Conservation (phyloP, 2,797 vertebrate genomes). For the Hipposideros larvatus region DNA sequence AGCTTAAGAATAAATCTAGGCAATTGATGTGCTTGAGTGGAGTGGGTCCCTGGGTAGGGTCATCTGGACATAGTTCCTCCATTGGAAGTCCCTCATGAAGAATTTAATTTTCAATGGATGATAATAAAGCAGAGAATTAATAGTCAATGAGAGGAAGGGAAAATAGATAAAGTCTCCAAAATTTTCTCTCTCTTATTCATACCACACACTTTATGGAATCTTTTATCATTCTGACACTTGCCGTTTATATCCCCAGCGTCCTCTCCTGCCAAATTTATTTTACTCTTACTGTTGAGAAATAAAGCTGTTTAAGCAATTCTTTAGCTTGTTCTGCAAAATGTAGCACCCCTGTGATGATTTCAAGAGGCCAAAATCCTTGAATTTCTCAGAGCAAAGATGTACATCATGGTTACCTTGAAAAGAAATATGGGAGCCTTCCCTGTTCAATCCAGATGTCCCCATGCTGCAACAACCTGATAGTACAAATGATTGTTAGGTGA, state of each 20-base stretch:
- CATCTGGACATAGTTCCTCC: constrained; percentile 6
- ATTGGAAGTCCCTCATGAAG: background rate
- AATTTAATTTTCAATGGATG: constrained; percentile 67
- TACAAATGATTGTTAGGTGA: background rate
- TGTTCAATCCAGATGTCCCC: background rate
- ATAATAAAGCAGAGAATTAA: constrained; percentile 72
- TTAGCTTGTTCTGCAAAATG: constrained; percentile 59
- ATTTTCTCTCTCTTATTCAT: constrained; percentile 46
- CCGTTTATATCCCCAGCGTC: constrained; percentile 63
- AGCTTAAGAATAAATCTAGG: constrained; percentile 51
- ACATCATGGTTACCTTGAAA: background rate
- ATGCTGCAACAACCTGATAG: background rate
- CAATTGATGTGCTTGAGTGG: background rate
- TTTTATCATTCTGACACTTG: constrained; percentile 77
- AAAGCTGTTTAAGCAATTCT: constrained; percentile 68
- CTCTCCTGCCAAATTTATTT: constrained; percentile 67
- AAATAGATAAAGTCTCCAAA: constrained; percentile 36
- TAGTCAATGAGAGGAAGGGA: constrained; percentile 36
- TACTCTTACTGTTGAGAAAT: constrained; percentile 52
- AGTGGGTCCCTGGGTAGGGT: constrained; percentile 39
- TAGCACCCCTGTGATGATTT: constrained; percentile 11
- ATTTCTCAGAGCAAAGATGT: background rate
- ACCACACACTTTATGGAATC: constrained; percentile 9
- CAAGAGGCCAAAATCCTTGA: background rate
- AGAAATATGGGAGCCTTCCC: background rate